Evolutionary conservation across 2,888 invertebrate species (phyloP), one percentile per base, ranked within the genome.

Genomic region (Plutella xylostella): DNA sequence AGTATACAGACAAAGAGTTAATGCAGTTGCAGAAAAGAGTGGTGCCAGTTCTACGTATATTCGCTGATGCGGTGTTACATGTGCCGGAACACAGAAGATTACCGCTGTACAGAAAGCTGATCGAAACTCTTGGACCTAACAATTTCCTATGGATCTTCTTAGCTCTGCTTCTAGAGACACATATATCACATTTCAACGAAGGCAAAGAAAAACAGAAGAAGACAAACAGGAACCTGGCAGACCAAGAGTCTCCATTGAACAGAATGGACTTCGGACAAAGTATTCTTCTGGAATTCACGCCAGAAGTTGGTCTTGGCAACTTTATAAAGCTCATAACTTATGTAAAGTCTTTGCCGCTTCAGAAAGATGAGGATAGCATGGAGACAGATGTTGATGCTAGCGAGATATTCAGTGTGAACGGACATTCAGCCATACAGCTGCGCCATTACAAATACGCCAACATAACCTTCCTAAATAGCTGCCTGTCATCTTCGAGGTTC

Each of bases 31-130:
- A 82, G 50, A 70, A 70, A 42, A 80, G 75, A 4, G 86, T 88
- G 0, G 85, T 89, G 28, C 88, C 89, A 1, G 89, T 96, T 14
- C 76, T 96, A 17, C 88, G 95, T 38, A 93, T 97, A 38, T 98
- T 99, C 68, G 93, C 96, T 0, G 93, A 94, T 59, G 94, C 95
- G 0, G 87, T 97, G 37, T 84, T 93, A 0, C 95, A 98, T 71
- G 94, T 99, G 14, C 98, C 98, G 0, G 93, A 94, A 57, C 98
- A 99, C 70, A 87, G 98, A 37, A 85, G 96, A 45, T 74, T 91
- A 45, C 91, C 93, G 0, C 76, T 98, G 0, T 96, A 96, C 51
- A 86, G 85, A 25, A 92, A 92, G 56, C 80, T 97, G 2, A 75
- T 97, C n/a, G 85, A 88, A 25, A 91, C 93, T 0, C 78, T 97